Percentiles rank a stretch among this genome's conserved stretches.
phyloP scores from a whole-genome alignment of 2,888 invertebrate genomes.

The Tinea semifulvella region DNA sequence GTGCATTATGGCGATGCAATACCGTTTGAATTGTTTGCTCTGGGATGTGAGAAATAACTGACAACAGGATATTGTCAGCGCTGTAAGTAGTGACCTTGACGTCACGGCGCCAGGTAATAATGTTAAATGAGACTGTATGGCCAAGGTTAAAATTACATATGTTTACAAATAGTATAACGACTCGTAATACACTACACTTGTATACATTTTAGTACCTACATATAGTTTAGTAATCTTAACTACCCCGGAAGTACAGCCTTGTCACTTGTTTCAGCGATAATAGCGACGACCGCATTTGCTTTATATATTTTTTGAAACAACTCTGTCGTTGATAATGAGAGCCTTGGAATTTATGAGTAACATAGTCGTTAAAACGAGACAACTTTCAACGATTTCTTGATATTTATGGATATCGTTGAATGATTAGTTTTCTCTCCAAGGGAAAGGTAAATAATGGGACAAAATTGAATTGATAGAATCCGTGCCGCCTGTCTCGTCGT shows the following conservation, averaged over 20 bases:
- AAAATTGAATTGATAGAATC: constrained; percentile 12
- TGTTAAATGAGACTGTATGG: constrained; percentile 6
- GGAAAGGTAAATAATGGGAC: constrained; percentile 30
- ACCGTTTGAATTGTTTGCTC: constrained; percentile 2
- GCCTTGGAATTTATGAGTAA: background rate
- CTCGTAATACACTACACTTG: background rate
- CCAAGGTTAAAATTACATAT: constrained; percentile 4
- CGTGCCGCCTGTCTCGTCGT: constrained; percentile 10
- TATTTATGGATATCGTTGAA: constrained; percentile 9
- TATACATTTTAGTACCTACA: background rate
- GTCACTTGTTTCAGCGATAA: constrained; percentile 1
- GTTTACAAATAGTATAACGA: background rate
- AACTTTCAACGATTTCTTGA: constrained; percentile 5
- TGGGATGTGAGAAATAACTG: background rate
- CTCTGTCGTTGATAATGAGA: background rate
- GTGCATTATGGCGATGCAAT: constrained; percentile 8
- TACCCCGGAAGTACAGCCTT: constrained; percentile 6
- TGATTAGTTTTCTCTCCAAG: constrained; percentile 15
- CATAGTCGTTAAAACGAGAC: constrained; percentile 4
- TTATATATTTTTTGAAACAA: background rate
- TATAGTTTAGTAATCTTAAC: constrained; percentile 8
- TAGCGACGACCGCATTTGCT: background rate
- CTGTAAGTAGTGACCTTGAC: constrained; percentile 3
- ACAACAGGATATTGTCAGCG: constrained; percentile 7
- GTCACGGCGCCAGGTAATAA: constrained; percentile 9